These are phyloP conservation scores for Phthorimaea operculella DNA, from an alignment of 1,140 invertebrate genomes.

Conservation along the genomic window DNA sequence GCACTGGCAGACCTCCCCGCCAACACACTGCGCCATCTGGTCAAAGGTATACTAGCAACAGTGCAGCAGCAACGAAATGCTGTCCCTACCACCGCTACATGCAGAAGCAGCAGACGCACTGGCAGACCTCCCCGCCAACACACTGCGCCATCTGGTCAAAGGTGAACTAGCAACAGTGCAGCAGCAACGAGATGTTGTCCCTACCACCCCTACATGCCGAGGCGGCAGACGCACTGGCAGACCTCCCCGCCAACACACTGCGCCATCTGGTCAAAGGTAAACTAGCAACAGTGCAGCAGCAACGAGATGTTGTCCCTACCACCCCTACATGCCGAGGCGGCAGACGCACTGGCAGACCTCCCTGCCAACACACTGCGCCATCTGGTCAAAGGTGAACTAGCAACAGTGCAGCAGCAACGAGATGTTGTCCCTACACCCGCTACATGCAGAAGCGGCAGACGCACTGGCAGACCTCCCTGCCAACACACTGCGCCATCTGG, in stretches of 20 bases:
- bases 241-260: slow-evolving; percentile 77
- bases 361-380: slow-evolving; percentile 80
- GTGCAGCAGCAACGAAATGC: slow-evolving; percentile 62
- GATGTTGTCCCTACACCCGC: slow-evolving; percentile 62
- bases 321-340: slow-evolving; percentile 70
- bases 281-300: slow-evolving; percentile 53
- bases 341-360: slow-evolving; percentile 84
- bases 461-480: slow-evolving; percentile 84
- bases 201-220: slow-evolving; percentile 69
- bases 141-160: slow-evolving; percentile 82
- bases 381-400: slow-evolving; percentile 75
- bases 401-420: slow-evolving; percentile 58
- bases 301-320: slow-evolving; percentile 62
- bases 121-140: slow-evolving; percentile 81
- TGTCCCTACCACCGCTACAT: slow-evolving; percentile 65
- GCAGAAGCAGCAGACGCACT: slow-evolving; percentile 79
- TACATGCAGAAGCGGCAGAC: slow-evolving; percentile 75
- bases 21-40: slow-evolving; percentile 79
- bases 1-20: slow-evolving; percentile 84
- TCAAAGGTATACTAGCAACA: slow-evolving; percentile 71
- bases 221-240: slow-evolving; percentile 81
- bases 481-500: slow-evolving; percentile 79
- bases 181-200: slow-evolving; percentile 60
- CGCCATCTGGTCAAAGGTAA: slow-evolving; percentile 83
- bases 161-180: slow-evolving; percentile 58